phyloP scores from a whole-genome alignment of 2,888 invertebrate species.

The Tachina grossa region DNA sequence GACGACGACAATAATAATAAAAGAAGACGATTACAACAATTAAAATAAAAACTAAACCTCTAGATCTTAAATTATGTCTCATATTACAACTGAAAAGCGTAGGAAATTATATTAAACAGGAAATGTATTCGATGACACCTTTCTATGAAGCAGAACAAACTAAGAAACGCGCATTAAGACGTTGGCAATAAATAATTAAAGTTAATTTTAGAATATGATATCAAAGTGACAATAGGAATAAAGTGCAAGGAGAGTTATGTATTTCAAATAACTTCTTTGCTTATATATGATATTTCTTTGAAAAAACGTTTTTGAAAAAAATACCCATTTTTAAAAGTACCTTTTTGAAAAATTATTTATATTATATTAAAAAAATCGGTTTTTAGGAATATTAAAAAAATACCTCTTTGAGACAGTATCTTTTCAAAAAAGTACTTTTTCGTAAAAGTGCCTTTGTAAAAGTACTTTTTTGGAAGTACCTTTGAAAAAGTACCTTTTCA shows the following conservation, averaged over 20 bases:
- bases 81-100: slow-evolving; percentile 69
- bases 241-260: neutral
- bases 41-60: slow-evolving; percentile 48
- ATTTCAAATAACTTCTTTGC: too few relatives aligned
- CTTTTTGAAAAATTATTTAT: too few relatives aligned
- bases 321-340: too few relatives aligned
- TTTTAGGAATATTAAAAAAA: too few relatives aligned
- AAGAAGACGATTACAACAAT: slow-evolving; percentile 56
- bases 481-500: too few relatives aligned
- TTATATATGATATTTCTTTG: too few relatives aligned
- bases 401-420: too few relatives aligned
- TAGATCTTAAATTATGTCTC: slow-evolving; percentile 70
- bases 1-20: slow-evolving; percentile 14
- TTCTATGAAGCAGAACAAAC: neutral
- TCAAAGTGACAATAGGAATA: neutral
- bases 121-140: slow-evolving; percentile 69
- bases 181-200: slow-evolving; percentile 13
- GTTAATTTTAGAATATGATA: neutral
- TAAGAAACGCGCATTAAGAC: neutral
- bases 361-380: too few relatives aligned
- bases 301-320: too few relatives aligned
- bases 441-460: too few relatives aligned
- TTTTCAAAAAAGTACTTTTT: too few relatives aligned
- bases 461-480: too few relatives aligned
- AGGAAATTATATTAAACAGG: slow-evolving; percentile 67